Base-by-base conservation (phyloP, 2,797 vertebrate species). In the Brachymystax lenok region DNA sequence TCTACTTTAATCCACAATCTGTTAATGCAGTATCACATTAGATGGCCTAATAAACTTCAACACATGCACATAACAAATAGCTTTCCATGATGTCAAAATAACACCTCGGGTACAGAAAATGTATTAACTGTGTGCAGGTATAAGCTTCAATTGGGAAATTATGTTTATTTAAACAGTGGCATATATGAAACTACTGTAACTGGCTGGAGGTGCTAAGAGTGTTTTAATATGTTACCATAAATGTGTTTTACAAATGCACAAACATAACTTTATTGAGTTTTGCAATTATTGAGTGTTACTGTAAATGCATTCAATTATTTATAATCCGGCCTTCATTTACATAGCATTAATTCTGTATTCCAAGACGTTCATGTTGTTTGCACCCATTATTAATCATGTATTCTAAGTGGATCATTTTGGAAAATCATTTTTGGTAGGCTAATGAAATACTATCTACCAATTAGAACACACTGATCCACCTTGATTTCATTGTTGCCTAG, bases 141-240 rank as follows among this genome's bases (percentile, higher is more conserved):
- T 50, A 12, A 27, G 46, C 33, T 51, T 50, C 63, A 33, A 52
- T 24, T 30, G 69, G 51, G 51, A 68, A 75, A 69, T 73, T 51
- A 46, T 50, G 21, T 66, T 71, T 70, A 63, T 71, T 63, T 28
- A 16, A 76, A 70, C 66, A 40, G 30, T 27, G 59, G 33, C 21
- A 7, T 35, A 66, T 27, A 75, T 69, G 33, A 69, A 59, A 40
- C 17, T 40, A 28, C 2, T 28, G 28, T 28, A 21, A 64, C 27
- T 24, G 21, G 19, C 73, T 51, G 3, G n/a, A 24, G 59, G 56
- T 59, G 19, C 19, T 46, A 3, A 6, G 33, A n/a, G 16, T 28
- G 28, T 52, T 12, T 56, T 17, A 5, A 46, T 5, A 17, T 8
- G 8, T 67, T 28, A 1, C 16, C 30, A 16, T 33, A 17, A 66